phyloP scores from a whole-genome alignment of 2,113 vertebrate species.

The Setophaga kirtlandii region DNA sequence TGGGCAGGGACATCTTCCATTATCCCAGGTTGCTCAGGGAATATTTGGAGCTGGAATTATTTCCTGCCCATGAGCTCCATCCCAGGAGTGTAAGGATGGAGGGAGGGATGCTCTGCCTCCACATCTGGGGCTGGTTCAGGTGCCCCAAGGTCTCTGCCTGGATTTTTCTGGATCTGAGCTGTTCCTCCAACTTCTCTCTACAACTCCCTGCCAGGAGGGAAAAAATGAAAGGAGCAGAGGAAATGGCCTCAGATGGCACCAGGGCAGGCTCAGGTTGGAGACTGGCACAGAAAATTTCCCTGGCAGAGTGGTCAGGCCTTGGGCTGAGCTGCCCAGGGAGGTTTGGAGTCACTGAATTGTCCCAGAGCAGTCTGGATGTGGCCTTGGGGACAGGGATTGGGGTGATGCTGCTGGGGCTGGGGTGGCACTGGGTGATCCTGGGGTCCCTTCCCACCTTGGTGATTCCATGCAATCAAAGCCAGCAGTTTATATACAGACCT shows the following conservation, averaged over 20 bases:
- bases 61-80: neutral
- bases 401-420: neutral
- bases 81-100: neutral
- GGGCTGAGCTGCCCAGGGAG: neutral
- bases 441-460: fast-evolving
- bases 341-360: neutral
- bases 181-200: neutral
- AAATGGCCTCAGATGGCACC: neutral
- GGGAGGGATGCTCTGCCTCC: neutral
- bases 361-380: neutral
- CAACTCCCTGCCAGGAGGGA: neutral
- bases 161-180: neutral
- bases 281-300: neutral
- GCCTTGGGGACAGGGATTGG: neutral
- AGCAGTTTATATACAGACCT: too few species aligned
- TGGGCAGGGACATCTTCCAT: neutral
- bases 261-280: neutral
- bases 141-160: neutral
- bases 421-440: neutral
- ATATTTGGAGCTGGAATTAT: neutral
- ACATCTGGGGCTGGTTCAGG: neutral
- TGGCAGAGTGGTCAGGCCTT: neutral
- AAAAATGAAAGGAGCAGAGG: neutral
- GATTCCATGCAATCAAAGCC: too few species aligned
- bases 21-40: neutral